Evolutionary conservation across 1,140 invertebrate genomes (phyloP).

Genomic region (Plectus sambesii): DNA sequence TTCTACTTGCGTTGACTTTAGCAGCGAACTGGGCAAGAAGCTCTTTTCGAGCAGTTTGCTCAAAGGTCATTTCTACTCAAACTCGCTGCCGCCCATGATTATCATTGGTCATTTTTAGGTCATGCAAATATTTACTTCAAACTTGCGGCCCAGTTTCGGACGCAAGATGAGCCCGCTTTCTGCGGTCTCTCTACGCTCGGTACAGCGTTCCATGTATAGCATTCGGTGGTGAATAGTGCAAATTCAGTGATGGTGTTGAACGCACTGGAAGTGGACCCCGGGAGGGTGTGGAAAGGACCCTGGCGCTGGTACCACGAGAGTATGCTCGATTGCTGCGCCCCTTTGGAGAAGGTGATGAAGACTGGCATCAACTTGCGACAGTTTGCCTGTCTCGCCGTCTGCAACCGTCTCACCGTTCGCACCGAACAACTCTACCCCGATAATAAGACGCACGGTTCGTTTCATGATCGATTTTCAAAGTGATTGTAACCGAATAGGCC

Average conservation of each 20-base stretch:
- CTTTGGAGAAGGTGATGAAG: conserved; percentile 33
- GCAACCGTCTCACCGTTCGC: conserved; percentile 32
- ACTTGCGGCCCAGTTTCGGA: conserved; percentile 46
- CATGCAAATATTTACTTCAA: conserved; percentile 44
- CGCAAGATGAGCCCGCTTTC: conserved; percentile 48
- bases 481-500: too few relatives aligned
- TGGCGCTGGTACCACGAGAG: conserved; percentile 49
- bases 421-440: too few relatives aligned
- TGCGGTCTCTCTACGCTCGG: conserved; percentile 48
- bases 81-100: conserved; percentile 4
- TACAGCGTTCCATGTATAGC: conserved; percentile 20
- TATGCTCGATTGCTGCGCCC: conserved; percentile 47
- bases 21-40: conserved; percentile 42
- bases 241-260: conserved; percentile 43
- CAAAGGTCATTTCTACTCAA: conserved; percentile 30
- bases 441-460: too few relatives aligned
- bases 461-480: too few relatives aligned
- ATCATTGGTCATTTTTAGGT: conserved; percentile 18
- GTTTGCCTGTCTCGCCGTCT: conserved; percentile 44
- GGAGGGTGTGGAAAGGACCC: conserved; percentile 46
- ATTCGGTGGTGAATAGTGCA: conserved; percentile 6
- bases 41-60: conserved; percentile 44
- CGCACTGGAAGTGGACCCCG: conserved; percentile 47
- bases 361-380: conserved; percentile 44
- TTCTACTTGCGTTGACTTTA: conserved; percentile 43